A percentile compares a stretch with the other conserved stretches of the same genome.
Evolutionary conservation across 2,113 vertebrate genomes (phyloP).

Genomic region (Trematomus loennbergii): DNA sequence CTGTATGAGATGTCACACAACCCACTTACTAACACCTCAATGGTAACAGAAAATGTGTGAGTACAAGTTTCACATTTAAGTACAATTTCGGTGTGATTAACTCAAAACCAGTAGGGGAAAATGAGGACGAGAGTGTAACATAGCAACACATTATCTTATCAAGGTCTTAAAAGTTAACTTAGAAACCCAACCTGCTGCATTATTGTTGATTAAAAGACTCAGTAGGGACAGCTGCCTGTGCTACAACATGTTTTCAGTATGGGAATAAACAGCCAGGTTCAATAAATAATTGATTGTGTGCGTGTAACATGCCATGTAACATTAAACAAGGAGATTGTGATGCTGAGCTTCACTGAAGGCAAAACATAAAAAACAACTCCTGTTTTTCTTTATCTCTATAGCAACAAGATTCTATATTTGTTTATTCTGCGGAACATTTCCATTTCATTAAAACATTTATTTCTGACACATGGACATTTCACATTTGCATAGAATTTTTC

Average conservation of each 20-base stretch:
- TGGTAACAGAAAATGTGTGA: slow-evolving; percentile 18
- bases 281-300: not conserved
- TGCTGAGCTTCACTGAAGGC: not conserved
- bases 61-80: slow-evolving; percentile 3
- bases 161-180: not conserved
- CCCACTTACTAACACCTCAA: slow-evolving; percentile 30
- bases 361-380: not conserved
- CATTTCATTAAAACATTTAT: not conserved
- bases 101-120: not conserved
- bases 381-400: not conserved
- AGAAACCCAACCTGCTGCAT: not conserved
- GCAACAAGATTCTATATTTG: not conserved
- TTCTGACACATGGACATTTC: not conserved
- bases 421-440: not conserved
- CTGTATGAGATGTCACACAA: slow-evolving; percentile 5
- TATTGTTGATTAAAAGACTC: not conserved
- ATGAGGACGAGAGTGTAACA: not conserved
- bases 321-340: not conserved
- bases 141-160: not conserved
- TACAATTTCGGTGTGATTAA: not conserved
- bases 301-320: not conserved
- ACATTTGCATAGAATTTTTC: not conserved
- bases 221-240: not conserved
- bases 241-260: not conserved
- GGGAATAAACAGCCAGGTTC: not conserved